Percentiles rank a stretch among this genome's conserved stretches.
Evolutionary conservation across 2,113 vertebrate genomes (phyloP).

Genomic region (Canis aureus): DNA sequence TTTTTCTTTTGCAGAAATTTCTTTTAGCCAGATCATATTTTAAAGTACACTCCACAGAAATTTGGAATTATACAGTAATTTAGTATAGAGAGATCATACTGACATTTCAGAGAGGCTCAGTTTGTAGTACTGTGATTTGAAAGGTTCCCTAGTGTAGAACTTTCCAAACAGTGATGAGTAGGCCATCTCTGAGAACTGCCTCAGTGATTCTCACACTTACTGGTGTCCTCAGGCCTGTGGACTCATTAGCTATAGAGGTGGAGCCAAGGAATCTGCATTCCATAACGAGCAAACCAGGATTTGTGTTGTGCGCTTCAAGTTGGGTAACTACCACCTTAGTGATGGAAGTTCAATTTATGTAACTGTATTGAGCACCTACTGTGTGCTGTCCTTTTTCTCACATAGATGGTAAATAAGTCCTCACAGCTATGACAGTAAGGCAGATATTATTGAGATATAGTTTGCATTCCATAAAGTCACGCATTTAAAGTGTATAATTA

Average conservation of each 20-base stretch:
- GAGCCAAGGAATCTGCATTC: not conserved
- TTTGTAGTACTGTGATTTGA: not conserved
- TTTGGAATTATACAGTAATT: not conserved
- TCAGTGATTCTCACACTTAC: not conserved
- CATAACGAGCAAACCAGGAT: not conserved
- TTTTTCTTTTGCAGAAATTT: not conserved
- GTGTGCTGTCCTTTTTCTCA: not conserved
- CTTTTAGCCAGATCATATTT: not conserved
- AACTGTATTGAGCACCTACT: not conserved
- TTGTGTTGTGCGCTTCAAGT: not conserved
- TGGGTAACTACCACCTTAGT: not conserved
- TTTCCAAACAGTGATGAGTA: not conserved
- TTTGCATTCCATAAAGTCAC: not conserved
- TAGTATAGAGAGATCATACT: not conserved
- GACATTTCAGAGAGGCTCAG: not conserved
- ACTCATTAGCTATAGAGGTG: not conserved
- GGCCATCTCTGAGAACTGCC: not conserved
- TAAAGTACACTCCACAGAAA: not conserved
- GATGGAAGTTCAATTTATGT: not conserved
- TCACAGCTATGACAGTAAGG: not conserved
- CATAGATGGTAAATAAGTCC: not conserved
- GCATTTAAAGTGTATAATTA: not conserved
- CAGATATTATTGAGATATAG: not conserved
- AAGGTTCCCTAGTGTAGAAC: not conserved
- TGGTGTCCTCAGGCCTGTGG: not conserved